Conservation (phyloP, 2,797 vertebrate genomes). For the Microcaecilia unicolor region DNA sequence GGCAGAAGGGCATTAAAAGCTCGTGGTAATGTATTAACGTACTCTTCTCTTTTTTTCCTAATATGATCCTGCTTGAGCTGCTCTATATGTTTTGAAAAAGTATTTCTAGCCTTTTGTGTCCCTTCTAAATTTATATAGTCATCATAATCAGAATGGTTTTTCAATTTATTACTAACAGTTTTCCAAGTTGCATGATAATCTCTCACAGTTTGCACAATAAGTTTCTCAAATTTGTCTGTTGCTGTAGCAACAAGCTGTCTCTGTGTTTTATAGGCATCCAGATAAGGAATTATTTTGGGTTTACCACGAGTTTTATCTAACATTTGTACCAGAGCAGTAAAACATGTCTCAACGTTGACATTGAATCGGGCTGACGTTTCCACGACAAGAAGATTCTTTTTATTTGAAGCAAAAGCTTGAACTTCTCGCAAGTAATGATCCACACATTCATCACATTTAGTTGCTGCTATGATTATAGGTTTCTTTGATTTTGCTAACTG, state of each 20-base stretch:
- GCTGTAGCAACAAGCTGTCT: slow-evolving; percentile 82
- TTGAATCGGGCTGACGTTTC: slow-evolving; percentile 88
- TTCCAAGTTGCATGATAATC: slow-evolving; percentile 97
- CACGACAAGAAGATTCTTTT: slow-evolving; percentile 88
- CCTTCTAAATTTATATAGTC: slow-evolving; percentile 94
- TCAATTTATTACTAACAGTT: slow-evolving; percentile 81
- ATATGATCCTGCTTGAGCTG: slow-evolving; percentile 97
- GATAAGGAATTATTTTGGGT: slow-evolving; percentile 91
- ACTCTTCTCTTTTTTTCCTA: slow-evolving; percentile 86
- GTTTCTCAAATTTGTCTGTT: slow-evolving; percentile 88
- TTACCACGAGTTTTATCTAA: slow-evolving; percentile 94
- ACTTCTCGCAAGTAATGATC: slow-evolving; percentile 95
- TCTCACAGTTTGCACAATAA: slow-evolving; percentile 80
- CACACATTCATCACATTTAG: slow-evolving; percentile 93
- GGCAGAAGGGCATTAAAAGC: slow-evolving; percentile 87
- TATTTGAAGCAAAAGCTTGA: slow-evolving; percentile 88
- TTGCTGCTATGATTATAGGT: slow-evolving; percentile 87
- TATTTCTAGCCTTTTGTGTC: slow-evolving; percentile 84
- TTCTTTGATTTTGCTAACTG: slow-evolving; percentile 94
- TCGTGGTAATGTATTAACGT: slow-evolving; percentile 86
- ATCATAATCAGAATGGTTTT: slow-evolving; percentile 88
- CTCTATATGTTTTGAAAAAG: slow-evolving; percentile 90
- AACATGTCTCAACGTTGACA: slow-evolving; percentile 87
- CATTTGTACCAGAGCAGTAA: slow-evolving; percentile 89
- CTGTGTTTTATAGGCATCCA: slow-evolving; percentile 91